These are phyloP conservation scores for Pseudorasbora parva DNA, from an alignment of 2,113 vertebrate genomes.

Conservation along the genomic window DNA sequence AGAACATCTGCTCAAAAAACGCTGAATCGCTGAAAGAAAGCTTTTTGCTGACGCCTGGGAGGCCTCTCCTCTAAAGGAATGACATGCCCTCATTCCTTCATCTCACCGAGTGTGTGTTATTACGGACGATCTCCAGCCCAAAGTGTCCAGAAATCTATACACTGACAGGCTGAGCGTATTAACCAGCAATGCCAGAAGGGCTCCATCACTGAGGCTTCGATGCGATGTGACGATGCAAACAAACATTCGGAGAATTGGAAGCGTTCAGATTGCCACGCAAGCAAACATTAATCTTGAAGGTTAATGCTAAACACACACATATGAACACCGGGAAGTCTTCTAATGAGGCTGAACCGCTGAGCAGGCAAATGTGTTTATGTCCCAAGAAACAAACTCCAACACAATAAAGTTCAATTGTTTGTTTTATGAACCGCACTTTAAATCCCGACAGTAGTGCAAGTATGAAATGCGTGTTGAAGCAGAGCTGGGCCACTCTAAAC, in stretches of 20 bases:
- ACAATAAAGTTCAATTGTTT: conserved; percentile 2
- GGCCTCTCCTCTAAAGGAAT: conserved; percentile 65
- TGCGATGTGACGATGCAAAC: background rate
- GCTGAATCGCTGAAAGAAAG: conserved; percentile 70
- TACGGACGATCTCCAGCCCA: background rate
- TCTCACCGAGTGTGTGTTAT: background rate
- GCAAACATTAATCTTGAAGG: conserved; percentile 20
- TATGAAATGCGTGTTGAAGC: background rate
- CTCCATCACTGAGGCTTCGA: background rate
- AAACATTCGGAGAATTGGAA: background rate
- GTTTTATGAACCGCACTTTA: background rate
- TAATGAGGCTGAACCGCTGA: conserved; percentile 32
- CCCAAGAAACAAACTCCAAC: conserved; percentile 2
- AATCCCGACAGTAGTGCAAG: background rate
- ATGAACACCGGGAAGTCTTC: background rate
- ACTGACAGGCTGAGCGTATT: background rate
- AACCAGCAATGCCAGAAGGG: background rate
- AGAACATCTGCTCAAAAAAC: conserved; percentile 63
- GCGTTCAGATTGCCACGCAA: background rate
- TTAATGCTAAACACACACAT: background rate
- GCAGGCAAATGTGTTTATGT: conserved; percentile 12
- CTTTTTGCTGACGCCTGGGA: conserved; percentile 67
- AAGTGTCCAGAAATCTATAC: background rate
- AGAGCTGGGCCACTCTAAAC: background rate
- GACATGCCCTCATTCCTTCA: conserved; percentile 45